These are phyloP conservation scores for Willisornis vidua DNA, from an alignment of 2,113 vertebrate species.

Conservation along the genomic window DNA sequence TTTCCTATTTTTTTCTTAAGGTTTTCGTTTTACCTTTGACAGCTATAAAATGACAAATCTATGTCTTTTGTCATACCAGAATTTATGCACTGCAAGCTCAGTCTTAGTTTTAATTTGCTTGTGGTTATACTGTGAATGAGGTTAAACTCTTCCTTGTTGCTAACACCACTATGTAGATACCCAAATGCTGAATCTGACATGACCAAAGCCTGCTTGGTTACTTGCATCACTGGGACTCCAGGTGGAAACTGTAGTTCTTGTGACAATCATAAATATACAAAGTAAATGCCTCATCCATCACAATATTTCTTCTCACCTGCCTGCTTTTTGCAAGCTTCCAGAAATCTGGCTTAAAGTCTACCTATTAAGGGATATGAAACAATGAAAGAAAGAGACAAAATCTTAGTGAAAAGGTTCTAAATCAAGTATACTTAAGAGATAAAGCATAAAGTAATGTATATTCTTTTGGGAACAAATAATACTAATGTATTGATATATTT, in stretches of 20 bases:
- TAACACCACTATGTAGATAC: neutral
- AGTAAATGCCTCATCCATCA: neutral
- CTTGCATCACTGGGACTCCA: neutral
- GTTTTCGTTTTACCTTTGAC: neutral
- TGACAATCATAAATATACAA: neutral
- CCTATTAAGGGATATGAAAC: neutral
- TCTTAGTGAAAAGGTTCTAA: neutral
- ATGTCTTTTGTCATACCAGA: neutral
- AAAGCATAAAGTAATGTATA: neutral
- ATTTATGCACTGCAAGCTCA: neutral
- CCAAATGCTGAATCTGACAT: neutral
- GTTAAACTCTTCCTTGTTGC: neutral
- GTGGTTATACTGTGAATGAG: neutral
- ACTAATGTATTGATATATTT: neutral
- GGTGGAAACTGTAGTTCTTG: neutral
- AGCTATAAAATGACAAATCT: neutral
- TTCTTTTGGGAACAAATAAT: neutral
- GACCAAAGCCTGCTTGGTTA: neutral
- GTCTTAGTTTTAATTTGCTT: neutral
- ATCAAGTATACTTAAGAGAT: neutral
- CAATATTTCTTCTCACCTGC: neutral
- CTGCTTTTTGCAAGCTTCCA: neutral
- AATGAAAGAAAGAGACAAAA: neutral
- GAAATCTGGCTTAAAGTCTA: neutral
- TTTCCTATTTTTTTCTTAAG: neutral